phyloP scores from a whole-genome alignment of 2,113 vertebrate species.

The Saimiri boliviensis region DNA sequence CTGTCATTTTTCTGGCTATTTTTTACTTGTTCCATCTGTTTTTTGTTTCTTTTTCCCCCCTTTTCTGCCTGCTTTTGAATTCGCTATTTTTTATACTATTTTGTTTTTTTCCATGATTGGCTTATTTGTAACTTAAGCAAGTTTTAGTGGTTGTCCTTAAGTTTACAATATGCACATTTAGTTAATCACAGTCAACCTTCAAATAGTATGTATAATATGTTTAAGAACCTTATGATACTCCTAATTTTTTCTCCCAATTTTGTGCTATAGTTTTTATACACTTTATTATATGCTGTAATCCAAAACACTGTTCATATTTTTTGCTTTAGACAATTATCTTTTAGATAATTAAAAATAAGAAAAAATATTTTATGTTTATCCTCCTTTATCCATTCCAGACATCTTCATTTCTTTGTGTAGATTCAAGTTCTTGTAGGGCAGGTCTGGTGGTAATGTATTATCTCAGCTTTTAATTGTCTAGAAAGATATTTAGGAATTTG shows the following conservation, averaged over 20 bases:
- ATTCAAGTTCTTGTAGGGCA: neutral
- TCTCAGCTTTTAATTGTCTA: conserved; percentile 10
- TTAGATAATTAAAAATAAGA: neutral
- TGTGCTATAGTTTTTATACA: neutral
- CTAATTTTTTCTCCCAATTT: neutral
- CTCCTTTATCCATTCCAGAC: neutral
- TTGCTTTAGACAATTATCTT: conserved; percentile 3
- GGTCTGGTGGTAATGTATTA: neutral
- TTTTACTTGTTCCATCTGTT: neutral
- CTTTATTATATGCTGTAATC: neutral
- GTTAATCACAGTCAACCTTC: neutral
- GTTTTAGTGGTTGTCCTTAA: neutral
- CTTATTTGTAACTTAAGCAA: neutral
- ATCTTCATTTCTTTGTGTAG: conserved; percentile 26
- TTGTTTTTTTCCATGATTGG: neutral
- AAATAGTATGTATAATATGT: neutral
- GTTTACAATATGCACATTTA: neutral
- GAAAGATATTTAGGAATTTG: conserved; percentile 9
- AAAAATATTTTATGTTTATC: neutral
- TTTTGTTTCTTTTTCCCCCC: neutral
- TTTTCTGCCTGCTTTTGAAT: neutral
- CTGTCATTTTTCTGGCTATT: neutral
- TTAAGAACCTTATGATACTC: neutral
- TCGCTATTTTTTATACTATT: neutral
- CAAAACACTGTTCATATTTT: neutral